phyloP scores from a whole-genome alignment of 2,888 invertebrate species.

The Macroteleia sp. region DNA sequence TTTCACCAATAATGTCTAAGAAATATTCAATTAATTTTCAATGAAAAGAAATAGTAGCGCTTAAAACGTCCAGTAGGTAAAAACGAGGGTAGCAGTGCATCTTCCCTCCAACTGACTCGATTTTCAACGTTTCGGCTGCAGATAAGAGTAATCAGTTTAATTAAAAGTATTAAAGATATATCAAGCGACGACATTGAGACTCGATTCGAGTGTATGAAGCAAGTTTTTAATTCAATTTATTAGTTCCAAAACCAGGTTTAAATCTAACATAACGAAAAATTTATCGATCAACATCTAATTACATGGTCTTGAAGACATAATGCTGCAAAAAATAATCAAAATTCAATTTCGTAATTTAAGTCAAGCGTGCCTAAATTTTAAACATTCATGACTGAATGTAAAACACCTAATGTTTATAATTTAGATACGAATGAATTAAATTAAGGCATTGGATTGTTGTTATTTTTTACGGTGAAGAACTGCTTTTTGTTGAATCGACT shows the following conservation, averaged over 20 bases:
- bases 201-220: constrained; percentile 2
- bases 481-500: too few species aligned
- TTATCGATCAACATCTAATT: background rate
- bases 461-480: too few species aligned
- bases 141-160: constrained; percentile 47
- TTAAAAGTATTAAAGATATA: constrained; percentile 43
- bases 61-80: too few species aligned
- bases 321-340: too few species aligned
- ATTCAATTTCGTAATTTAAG: too few species aligned
- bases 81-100: constrained; percentile 10
- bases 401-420: too few species aligned
- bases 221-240: constrained; percentile 27
- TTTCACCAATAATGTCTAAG: constrained; percentile 30
- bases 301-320: background rate
- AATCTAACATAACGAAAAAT: constrained; percentile 4
- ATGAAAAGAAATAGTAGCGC: constrained; percentile 30
- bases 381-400: too few species aligned
- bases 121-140: constrained; percentile 25
- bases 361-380: too few species aligned
- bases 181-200: constrained; percentile 13
- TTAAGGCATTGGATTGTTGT: too few species aligned
- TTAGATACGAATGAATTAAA: too few species aligned
- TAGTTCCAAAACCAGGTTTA: constrained; percentile 8
- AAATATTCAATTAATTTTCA: constrained; percentile 48
- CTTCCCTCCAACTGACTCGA: constrained; percentile 10